Base-by-base conservation (phyloP, 2,113 vertebrate species). In the Oryzias woworae region DNA sequence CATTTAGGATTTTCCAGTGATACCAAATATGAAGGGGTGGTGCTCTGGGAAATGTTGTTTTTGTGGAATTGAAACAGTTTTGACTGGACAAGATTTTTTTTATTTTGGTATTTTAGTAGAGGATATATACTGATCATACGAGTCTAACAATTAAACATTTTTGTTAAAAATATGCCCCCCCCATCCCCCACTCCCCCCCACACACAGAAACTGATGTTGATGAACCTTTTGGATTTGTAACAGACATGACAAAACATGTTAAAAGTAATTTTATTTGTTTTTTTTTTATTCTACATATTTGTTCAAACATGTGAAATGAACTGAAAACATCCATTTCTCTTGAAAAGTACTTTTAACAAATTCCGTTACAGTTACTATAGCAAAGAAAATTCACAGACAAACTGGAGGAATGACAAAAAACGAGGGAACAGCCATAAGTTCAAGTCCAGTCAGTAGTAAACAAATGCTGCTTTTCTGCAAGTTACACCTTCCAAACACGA, bases 371-470 rank as follows among this genome's bases (percentile, higher is more conserved):
- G 42, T 85, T 88, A 89, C 88, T 88, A 88, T 69, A 83, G 47
- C 67, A 90, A 90, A 91, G 75, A 71, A 89, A 90, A 86, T 71
- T 90, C 81, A 91, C 87, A 90, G 73, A 90, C 86, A 87, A 82
- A 89, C 62, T 78, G 62, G 82, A 81, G 86, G 86, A 90, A 90
- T 87, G 84, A 88, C 90, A 76, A 63, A 78, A 81, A 81, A 85
- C 81, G 73, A 56, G 82, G 80, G 60, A 91, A 90, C 89, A 89
- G 89, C 90, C 89, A 73, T 85, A 90, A 85, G 85, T 87, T 92
- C 88, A 91, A 91, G 88, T 89, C 84, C 82, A 88, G 85, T 91
- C 91, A 92, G 88, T 89, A 90, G 88, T 88, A 89, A 90, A 90
- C 80, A 87, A 88, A 79, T 78, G 77, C 73, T 87, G 80, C 81